Percentiles rank a stretch among this genome's conserved stretches.
phyloP scores from a whole-genome alignment of 2,888 invertebrate genomes.

The Tipula unca region DNA sequence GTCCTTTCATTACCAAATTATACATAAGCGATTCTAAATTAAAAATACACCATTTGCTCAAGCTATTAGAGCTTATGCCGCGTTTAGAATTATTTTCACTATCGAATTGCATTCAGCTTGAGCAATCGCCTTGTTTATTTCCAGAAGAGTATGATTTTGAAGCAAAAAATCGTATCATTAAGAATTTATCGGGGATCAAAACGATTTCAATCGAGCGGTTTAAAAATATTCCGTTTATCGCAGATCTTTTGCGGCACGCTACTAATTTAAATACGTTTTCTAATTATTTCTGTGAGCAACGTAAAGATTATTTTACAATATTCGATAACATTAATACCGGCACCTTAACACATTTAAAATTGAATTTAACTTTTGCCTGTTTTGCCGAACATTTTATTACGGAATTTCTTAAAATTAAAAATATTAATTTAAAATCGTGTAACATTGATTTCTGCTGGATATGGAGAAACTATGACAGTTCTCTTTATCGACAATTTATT shows the following conservation, averaged over 20 bases:
- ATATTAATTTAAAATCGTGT: not conserved
- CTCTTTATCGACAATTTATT: too few relatives aligned
- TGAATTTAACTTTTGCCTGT: not conserved
- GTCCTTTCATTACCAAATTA: too few relatives aligned
- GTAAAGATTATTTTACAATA: not conserved
- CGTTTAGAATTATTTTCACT: too few relatives aligned
- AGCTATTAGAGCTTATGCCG: too few relatives aligned
- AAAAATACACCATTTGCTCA: too few relatives aligned
- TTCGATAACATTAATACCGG: not conserved
- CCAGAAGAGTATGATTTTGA: too few relatives aligned
- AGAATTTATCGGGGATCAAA: not conserved
- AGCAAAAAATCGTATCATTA: not conserved
- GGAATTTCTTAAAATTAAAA: not conserved
- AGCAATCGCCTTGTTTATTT: too few relatives aligned
- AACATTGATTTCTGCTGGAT: not conserved
- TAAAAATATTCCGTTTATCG: not conserved
- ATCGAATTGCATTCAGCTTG: too few relatives aligned
- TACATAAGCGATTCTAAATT: too few relatives aligned
- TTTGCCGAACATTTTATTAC: not conserved
- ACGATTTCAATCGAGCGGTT: not conserved
- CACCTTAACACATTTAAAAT: not conserved
- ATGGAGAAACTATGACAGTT: not conserved
- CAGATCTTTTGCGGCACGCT: not conserved
- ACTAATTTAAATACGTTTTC: not conserved
- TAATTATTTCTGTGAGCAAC: not conserved